Evolutionary conservation across 2,797 vertebrate genomes (phyloP).

Genomic region (Bryconaethiops microstoma): DNA sequence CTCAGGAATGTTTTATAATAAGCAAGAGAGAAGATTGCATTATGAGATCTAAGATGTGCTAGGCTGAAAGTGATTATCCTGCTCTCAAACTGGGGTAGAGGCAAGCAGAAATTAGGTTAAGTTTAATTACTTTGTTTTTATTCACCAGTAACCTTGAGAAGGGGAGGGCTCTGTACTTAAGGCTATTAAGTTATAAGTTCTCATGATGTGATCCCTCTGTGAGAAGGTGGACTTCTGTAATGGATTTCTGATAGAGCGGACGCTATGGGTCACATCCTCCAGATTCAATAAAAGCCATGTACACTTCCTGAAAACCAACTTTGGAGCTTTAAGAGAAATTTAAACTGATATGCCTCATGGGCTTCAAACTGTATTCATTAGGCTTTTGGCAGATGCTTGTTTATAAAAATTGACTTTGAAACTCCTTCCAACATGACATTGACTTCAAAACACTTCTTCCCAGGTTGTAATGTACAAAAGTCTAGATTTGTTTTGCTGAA

Average conservation of each 20-base stretch:
- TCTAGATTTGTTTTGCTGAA: neutral
- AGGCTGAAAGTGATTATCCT: conserved; percentile 60
- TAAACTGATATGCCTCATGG: neutral
- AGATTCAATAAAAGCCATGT: conserved; percentile 41
- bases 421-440: conserved; percentile 1
- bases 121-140: conserved; percentile 63
- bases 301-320: conserved; percentile 27
- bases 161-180: conserved; percentile 52
- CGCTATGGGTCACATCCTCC: conserved; percentile 47
- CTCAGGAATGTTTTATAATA: conserved; percentile 58
- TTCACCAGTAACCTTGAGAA: conserved; percentile 63
- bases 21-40: conserved; percentile 61
- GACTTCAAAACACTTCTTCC: conserved; percentile 3
- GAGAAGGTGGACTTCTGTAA: conserved; percentile 46
- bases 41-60: conserved; percentile 57
- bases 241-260: conserved; percentile 47
- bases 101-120: conserved; percentile 59
- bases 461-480: neutral
- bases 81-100: conserved; percentile 55
- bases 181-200: conserved; percentile 63
- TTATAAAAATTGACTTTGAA: conserved; percentile 37
- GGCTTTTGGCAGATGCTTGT: neutral
- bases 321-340: conserved; percentile 15
- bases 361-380: conserved; percentile 29
- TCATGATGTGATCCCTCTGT: conserved; percentile 41